Evolutionary conservation across 2,113 vertebrate genomes (phyloP), one percentile per base, ranked within the genome.

Genomic region (Condylura cristata): DNA sequence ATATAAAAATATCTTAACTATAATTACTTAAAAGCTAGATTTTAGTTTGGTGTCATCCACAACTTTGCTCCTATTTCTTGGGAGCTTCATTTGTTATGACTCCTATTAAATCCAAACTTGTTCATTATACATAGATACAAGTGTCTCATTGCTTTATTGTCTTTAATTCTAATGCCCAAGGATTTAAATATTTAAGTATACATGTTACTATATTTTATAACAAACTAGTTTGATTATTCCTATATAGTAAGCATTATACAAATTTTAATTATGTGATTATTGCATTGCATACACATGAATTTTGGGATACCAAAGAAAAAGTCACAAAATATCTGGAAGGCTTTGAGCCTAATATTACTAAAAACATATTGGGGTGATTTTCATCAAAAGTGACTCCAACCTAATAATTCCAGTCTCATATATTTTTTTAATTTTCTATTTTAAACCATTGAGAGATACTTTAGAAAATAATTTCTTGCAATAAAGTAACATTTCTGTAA

Each of bases 121-220:
- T 60, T 88, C 18, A 72, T 65, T 89, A 78, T 28, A 89, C 48
- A 72, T 41, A 72, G 20, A 71, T 68, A 24, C 39, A 87, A 78
- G 3, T 26, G 34, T 78, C 46, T 71, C 39, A 39, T 46, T 53
- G 20, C 53, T 76, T 91, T 60, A 70, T 91, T 76, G 41, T 83
- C 9, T 94, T 70, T 39, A 63, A 8, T 87, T 37, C 28, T 71
- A 78, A 83, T 28, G 11, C 16, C 32, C 24, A 68, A 91, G 53
- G 8, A 68, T 89, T 86, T 92, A 32, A 56, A 86, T 51, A 76
- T 63, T 84, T 68, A 92, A 86, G 71, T 76, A 76, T 76, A 76
- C 2, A 11, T 76, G 53, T 46, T 63, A 78, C 51, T 75, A 20
- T 86, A 82, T 92, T 72, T 89, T 83, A 48, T 86, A 79, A 80